Base-by-base conservation (phyloP, 1,140 invertebrate species). In the Drosophila parabipectinata region DNA sequence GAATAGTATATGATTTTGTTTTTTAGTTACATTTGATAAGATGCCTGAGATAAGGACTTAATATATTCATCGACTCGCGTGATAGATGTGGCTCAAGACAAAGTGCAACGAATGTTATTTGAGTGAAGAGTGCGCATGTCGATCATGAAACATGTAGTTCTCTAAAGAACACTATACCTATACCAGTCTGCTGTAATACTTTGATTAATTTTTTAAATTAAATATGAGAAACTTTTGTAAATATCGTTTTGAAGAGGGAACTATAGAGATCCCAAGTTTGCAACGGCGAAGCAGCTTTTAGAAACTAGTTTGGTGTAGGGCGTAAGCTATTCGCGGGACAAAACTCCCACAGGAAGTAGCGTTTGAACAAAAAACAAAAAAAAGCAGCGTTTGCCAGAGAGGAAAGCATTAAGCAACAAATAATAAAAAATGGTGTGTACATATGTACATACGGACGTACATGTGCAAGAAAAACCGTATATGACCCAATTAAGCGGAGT, bases 401-500 rank as follows among this genome's bases (percentile, higher is more conserved):
- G 57, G 48, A 54, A 64, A 67, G 74, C 59, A 64, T 57, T 54
- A 37, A 56, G 58, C 55, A 51, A 57, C 28, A 82, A 72, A 58
- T 47, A 61, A 76, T 72, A 63, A 75, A 79, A 79, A 60, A 77
- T 54, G 32, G 58, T 77, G 60, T 58, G 59, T 50, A 69, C 60
- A 71, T 74, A 44, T 44, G 37, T 39, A 47, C 21, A 3, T 24
- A 44, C 14, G 4, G 10, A 47, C 18, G 8, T 47, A 47, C 9
- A 47, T 47, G 18, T 47, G 18, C 44, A 47, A 18, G 82, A 82
- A 88, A 53, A 79, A 84, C 76, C 76, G 81, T 82, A 78, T 67
- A 77, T 90, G 87, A 90, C 87, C 87, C 78, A 87, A 90, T 90
- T 90, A 87, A 90, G 66, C 77, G 56, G 83, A 75, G 63, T 72